Percentiles rank a stretch among this genome's conserved stretches.
Evolutionary conservation across 2,113 vertebrate genomes (phyloP).

Genomic region (Percopsis transmontana): DNA sequence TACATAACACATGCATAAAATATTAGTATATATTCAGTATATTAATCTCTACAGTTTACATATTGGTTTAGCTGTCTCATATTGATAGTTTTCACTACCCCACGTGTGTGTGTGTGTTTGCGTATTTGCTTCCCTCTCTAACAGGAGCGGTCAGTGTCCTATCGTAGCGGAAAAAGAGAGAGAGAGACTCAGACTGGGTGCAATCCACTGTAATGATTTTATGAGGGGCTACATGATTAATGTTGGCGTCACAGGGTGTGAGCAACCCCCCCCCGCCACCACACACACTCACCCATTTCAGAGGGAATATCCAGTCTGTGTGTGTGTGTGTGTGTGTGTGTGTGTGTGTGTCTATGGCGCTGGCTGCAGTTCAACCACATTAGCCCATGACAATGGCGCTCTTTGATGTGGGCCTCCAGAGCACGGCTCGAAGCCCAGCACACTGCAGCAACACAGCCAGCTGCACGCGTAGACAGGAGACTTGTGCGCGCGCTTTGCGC

Average conservation of each 20-base stretch:
- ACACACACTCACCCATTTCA: slow-evolving; percentile 18
- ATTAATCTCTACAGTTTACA: slow-evolving; percentile 12
- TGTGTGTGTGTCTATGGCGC: slow-evolving; percentile 59
- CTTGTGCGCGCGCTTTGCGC: not conserved
- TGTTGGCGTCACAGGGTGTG: slow-evolving; percentile 66
- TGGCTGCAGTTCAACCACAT: slow-evolving; percentile 69
- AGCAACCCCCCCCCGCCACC: slow-evolving; percentile 33
- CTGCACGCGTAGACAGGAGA: not conserved
- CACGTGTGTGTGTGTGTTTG: slow-evolving; percentile 18
- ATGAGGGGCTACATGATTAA: slow-evolving; percentile 71
- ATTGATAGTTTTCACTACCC: slow-evolving; percentile 38
- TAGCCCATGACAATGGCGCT: slow-evolving; percentile 70
- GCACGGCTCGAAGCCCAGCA: slow-evolving; percentile 52
- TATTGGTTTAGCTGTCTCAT: slow-evolving; percentile 22
- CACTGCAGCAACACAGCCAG: slow-evolving; percentile 36
- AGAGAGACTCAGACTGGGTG: slow-evolving; percentile 44
- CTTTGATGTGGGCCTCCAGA: slow-evolving; percentile 76
- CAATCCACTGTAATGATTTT: slow-evolving; percentile 73
- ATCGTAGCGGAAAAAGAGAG: slow-evolving; percentile 28
- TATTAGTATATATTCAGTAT: slow-evolving; percentile 7
- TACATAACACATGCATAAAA: not conserved
- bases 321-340: not conserved
- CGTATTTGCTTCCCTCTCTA: slow-evolving; percentile 21
- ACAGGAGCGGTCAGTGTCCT: slow-evolving; percentile 46
- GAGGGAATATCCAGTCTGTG: slow-evolving; percentile 61